Evolutionary conservation across 2,888 invertebrate species (phyloP), one percentile per base, ranked within the genome.

Genomic region (Diabrotica balteata): DNA sequence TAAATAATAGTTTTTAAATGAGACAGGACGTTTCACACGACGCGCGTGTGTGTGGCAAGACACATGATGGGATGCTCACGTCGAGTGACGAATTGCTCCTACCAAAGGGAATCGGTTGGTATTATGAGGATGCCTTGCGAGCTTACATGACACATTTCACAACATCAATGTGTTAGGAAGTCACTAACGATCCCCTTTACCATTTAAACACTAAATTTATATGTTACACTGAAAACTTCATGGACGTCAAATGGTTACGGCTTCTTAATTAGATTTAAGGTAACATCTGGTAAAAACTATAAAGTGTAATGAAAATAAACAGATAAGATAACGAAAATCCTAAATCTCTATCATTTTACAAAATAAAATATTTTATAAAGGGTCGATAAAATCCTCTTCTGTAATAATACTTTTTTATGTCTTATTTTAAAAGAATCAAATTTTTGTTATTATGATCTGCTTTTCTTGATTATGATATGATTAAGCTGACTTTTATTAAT

Each of bases 1-100:
- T 84, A 84, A 84, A 84, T 85, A 85, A 85, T 85, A 85, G 85
- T 85, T 85, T 85, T 85, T 85, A 85, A 85, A 85, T 85, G 85
- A 85, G 85, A 85, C 85, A 84, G 84, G 85, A 84, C 84, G 83
- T 83, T 84, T 83, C 83, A 84, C 83, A 83, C 80, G 81, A 76
- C 74, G 82, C 82, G 82, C 80, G 83, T 82, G 84, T 83, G 84
- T 83, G 83, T 83, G 80, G 82, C 81, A 76, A 79, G 82, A 82
- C 81, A 83, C 80, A 80, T 80, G 82, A 82, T 80, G 79, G 77
- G 76, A 79, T 81, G 82, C 79, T 80, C 78, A 80, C 78, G 84
- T 79, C 83, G 84, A 84, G 82, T 84, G 84, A 84, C 83, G 82
- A 81, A 84, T 84, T 80, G 82, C 83, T 79, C 73, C 76, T 68